A percentile compares a stretch with the other conserved stretches of the same genome.
Conservation (phyloP, 2,888 invertebrate species). For the Mythimna lalbum region DNA sequence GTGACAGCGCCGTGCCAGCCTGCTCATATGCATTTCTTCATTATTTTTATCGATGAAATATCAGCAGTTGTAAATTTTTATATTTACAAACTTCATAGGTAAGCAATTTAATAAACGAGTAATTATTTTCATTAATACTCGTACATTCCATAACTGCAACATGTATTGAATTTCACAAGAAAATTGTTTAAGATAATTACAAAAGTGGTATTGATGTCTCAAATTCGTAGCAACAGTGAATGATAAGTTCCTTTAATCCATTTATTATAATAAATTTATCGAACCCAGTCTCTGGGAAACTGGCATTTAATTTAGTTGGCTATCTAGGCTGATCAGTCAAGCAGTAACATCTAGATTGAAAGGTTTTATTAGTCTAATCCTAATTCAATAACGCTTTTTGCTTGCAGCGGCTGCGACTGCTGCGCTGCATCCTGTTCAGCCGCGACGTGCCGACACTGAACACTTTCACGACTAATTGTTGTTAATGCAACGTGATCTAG, state of each 20-base stretch:
- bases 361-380: slow-evolving; percentile 88
- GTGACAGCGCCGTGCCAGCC: slow-evolving; percentile 73
- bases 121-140: slow-evolving; percentile 18
- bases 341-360: slow-evolving; percentile 88
- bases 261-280: slow-evolving; percentile 65
- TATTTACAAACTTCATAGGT: slow-evolving; percentile 33
- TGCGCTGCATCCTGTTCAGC: slow-evolving; percentile 77
- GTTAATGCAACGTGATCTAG: slow-evolving; percentile 79
- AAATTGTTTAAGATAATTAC: slow-evolving; percentile 37
- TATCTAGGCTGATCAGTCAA: slow-evolving; percentile 87
- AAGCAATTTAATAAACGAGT: slow-evolving; percentile 37
- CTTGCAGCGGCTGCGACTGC: slow-evolving; percentile 69
- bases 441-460: slow-evolving; percentile 73
- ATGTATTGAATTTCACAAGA: slow-evolving; percentile 32
- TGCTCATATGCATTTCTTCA: slow-evolving; percentile 64
- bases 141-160: slow-evolving; percentile 22
- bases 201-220: slow-evolving; percentile 49
- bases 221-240: slow-evolving; percentile 48
- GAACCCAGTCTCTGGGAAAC: slow-evolving; percentile 86
- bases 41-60: slow-evolving; percentile 59
- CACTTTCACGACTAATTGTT: slow-evolving; percentile 87
- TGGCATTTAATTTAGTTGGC: slow-evolving; percentile 86
- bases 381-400: slow-evolving; percentile 87
- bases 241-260: slow-evolving; percentile 58
- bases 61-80: slow-evolving; percentile 33